Percentiles rank a stretch among this genome's conserved stretches.
Conservation (phyloP, 2,888 invertebrate genomes). For the Drosophila cracens region DNA sequence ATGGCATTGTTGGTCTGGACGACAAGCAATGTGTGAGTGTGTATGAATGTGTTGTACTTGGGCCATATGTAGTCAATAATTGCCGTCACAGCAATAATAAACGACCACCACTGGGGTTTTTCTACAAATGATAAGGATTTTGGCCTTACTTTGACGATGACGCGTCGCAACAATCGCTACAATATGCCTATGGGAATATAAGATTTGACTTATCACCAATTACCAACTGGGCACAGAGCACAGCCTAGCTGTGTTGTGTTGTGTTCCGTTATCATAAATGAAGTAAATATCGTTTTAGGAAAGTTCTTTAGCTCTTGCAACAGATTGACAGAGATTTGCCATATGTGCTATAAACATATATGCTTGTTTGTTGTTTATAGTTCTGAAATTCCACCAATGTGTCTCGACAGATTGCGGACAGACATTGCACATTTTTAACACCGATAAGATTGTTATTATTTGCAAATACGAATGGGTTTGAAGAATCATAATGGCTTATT, state of each 20-base stretch:
- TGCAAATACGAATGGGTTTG: not conserved
- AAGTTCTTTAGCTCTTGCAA: slow-evolving; percentile 14
- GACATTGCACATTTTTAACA: slow-evolving; percentile 12
- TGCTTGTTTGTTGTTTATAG: slow-evolving; percentile 5
- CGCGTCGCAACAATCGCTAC: slow-evolving; percentile 1
- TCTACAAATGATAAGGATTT: slow-evolving; percentile 49
- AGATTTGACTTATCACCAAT: slow-evolving; percentile 31
- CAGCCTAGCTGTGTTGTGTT: not conserved
- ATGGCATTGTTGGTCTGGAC: slow-evolving; percentile 32
- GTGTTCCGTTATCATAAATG: not conserved
- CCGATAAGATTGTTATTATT: slow-evolving; percentile 11
- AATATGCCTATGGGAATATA: slow-evolving; percentile 5
- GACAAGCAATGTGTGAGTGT: not conserved
- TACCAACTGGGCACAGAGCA: slow-evolving; percentile 20
- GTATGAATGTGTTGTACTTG: not conserved
- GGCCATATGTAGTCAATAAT: slow-evolving; percentile 34
- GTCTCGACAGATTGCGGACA: slow-evolving; percentile 26
- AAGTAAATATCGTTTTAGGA: not conserved
- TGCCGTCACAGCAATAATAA: slow-evolving; percentile 49
- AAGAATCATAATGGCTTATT: not conserved
- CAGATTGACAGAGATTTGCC: slow-evolving; percentile 18
- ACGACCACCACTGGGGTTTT: slow-evolving; percentile 70
- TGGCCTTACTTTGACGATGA: slow-evolving; percentile 18
- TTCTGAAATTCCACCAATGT: slow-evolving; percentile 52
- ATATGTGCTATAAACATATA: slow-evolving; percentile 27